A percentile compares a stretch with the other conserved stretches of the same genome.
These are phyloP conservation scores for Nasonovia ribisnigri DNA, from an alignment of 2,888 invertebrate genomes.

Conservation along the genomic window DNA sequence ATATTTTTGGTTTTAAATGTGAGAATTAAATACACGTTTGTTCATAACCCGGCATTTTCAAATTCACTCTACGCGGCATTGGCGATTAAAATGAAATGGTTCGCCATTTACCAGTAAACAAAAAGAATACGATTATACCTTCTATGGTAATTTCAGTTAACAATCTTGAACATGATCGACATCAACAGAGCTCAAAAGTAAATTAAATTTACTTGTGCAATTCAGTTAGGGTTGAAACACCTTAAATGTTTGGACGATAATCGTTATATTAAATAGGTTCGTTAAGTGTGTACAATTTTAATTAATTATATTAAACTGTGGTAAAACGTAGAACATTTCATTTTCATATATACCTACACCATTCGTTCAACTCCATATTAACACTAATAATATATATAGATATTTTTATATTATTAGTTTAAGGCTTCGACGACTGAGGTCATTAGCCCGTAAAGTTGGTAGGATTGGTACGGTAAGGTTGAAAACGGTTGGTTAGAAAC, in stretches of 20 bases:
- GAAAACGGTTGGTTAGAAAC: too few species aligned
- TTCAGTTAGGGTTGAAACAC: neutral
- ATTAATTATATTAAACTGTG: conserved; percentile 18
- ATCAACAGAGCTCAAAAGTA: conserved; percentile 32
- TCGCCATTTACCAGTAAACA: neutral
- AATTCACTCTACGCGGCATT: neutral
- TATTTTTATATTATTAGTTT: too few species aligned
- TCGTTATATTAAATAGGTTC: neutral
- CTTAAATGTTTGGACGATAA: conserved; percentile 9
- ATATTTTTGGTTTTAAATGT: neutral
- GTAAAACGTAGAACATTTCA: neutral
- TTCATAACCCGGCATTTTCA: neutral
- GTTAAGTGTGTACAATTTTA: neutral
- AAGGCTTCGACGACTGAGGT: too few species aligned
- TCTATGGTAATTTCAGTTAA: conserved; percentile 50
- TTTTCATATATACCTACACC: neutral
- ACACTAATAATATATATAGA: neutral
- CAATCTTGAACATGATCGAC: conserved; percentile 41
- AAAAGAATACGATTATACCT: conserved; percentile 36
- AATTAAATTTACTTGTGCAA: conserved; percentile 10
- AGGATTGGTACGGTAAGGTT: too few species aligned
- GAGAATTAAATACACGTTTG: conserved; percentile 18
- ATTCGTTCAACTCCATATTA: neutral
- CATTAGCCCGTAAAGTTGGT: too few species aligned
- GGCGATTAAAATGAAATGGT: conserved; percentile 44